Conservation (phyloP, 2,797 vertebrate species). For the Centroberyx gerrardi region DNA sequence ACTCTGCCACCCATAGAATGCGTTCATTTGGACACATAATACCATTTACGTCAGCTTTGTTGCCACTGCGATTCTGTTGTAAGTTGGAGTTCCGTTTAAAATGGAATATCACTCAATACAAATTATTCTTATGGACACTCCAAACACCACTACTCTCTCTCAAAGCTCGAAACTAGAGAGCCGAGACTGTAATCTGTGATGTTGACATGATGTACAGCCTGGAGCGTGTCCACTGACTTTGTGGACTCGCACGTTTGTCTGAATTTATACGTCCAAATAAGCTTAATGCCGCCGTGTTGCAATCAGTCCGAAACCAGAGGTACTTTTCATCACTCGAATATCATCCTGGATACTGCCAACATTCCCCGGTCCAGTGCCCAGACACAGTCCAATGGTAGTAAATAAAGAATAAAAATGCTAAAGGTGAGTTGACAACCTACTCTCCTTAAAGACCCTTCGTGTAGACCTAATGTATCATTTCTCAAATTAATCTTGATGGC, state of each 20-base stretch:
- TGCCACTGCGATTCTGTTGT: too few species aligned
- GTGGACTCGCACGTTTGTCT: conserved; percentile 66
- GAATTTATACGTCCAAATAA: conserved; percentile 58
- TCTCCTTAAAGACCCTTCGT: neutral
- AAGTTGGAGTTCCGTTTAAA: conserved; percentile 23
- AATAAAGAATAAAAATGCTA: conserved; percentile 26
- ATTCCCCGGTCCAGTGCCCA: conserved; percentile 1
- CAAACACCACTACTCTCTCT: conserved; percentile 21
- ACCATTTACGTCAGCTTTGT: too few species aligned
- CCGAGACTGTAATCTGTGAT: conserved; percentile 62
- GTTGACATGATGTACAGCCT: conserved; percentile 73
- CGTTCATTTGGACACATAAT: too few species aligned
- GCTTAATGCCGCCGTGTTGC: conserved; percentile 43
- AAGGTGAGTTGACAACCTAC: conserved; percentile 36
- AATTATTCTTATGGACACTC: conserved; percentile 40
- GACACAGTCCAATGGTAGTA: conserved; percentile 15
- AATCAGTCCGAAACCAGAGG: conserved; percentile 44
- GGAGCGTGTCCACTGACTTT: conserved; percentile 59
- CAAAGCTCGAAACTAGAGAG: conserved; percentile 27
- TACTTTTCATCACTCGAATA: conserved; percentile 30
- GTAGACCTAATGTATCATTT: too few species aligned
- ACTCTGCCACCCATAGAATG: too few species aligned
- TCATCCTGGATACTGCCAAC: conserved; percentile 21
- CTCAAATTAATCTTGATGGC: neutral
- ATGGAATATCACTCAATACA: conserved; percentile 45